Base-by-base conservation (phyloP, 2,113 vertebrate species). In the Genyomyrus donnyi region DNA sequence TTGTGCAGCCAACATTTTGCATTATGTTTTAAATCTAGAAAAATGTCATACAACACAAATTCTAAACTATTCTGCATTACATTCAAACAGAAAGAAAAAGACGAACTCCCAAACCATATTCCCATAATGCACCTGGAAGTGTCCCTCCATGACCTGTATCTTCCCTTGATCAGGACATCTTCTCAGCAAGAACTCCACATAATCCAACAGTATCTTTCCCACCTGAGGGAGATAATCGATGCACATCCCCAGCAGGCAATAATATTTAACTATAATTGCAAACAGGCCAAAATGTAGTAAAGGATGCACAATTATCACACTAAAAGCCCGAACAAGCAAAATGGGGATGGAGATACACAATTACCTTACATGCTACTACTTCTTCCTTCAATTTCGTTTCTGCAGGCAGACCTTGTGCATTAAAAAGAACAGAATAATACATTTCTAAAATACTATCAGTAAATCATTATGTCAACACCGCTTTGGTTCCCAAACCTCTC, bases 141-240 rank as follows among this genome's bases (percentile, higher is more conserved):
- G 74, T 35, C 90, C 39, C 74, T 85, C 91, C 91, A 90, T 88
- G 45, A 90, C 77, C 74, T 90, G 87, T 27, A 90, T 31, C 66
- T 88, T 90, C 31, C 89, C 91, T 50, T 88, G 85, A 27, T 83
- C 89, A 90, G 91, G 89, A 53, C 91, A 90, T 9, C 90, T 90
- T 42, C 53, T 85, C 49, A 90, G 53, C 35, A 77, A 88, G 21
- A 88, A 13, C 15, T 86, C 74, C n/a, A 90, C 39, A 66, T 89
- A 90, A 31, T 39, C 42, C 87, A 90, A 42, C 17, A 90, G 17
- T 58, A 90, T n/a, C 21, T 90, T 77, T 85, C 42, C 45, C 87
- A 85, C 80, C 90, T 90, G 39, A 56, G 42, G 50, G 58, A 85
- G n/a, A 90, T 15, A 46, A 27, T 5, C 17, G 0, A 49, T 2